Conservation (phyloP, 2,113 vertebrate genomes). For the Loxodonta africana region DNA sequence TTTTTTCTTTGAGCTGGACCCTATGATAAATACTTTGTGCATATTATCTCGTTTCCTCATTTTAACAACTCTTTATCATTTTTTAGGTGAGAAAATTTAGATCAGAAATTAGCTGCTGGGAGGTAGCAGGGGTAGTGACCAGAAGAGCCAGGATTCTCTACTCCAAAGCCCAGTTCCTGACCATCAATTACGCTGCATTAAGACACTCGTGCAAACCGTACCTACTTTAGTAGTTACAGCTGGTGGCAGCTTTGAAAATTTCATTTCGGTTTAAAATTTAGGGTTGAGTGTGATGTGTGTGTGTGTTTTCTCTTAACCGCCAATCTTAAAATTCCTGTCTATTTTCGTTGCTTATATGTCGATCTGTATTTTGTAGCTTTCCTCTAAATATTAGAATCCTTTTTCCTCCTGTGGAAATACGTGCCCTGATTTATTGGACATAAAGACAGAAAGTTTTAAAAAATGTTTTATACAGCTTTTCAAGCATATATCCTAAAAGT, state of each 20-base stretch:
- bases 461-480: conserved; percentile 29
- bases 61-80: not conserved
- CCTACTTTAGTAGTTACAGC: not conserved
- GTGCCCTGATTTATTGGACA: not conserved
- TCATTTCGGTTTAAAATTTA: conserved; percentile 23
- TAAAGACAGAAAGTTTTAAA: conserved; percentile 15
- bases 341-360: conserved; percentile 33
- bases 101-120: not conserved
- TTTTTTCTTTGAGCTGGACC: conserved; percentile 3
- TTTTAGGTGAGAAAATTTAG: conserved; percentile 37
- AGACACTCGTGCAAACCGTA: not conserved
- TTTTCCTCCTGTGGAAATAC: not conserved
- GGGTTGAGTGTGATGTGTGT: conserved; percentile 24
- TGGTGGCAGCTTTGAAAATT: not conserved
- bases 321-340: not conserved
- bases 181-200: too few relatives aligned
- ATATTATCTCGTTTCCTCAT: not conserved
- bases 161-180: not conserved
- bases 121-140: not conserved
- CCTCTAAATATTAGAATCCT: not conserved
- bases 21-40: not conserved
- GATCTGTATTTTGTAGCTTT: conserved; percentile 10
- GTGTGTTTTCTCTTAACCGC: not conserved
- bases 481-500: not conserved
- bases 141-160: not conserved